phyloP scores from a whole-genome alignment of 2,113 vertebrate species.

The Cisticola juncidis region DNA sequence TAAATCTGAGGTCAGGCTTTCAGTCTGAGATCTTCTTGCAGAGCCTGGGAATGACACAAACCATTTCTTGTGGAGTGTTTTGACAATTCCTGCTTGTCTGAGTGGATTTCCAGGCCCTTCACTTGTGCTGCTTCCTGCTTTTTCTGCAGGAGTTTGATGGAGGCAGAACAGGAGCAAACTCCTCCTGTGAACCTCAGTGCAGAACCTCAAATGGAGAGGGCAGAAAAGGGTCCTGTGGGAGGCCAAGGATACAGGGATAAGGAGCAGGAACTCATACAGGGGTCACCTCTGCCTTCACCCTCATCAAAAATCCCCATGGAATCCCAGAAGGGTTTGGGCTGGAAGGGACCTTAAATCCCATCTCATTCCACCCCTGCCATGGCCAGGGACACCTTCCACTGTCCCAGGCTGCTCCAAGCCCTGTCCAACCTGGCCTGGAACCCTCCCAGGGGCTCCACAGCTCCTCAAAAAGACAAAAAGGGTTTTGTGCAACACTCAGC shows the following conservation, averaged over 20 bases:
- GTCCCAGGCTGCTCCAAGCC: neutral
- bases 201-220: neutral
- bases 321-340: neutral
- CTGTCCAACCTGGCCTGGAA: neutral
- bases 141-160: neutral
- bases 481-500: neutral
- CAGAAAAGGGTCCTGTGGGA: neutral
- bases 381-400: neutral
- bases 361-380: neutral
- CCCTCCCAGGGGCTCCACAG: neutral
- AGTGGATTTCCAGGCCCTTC: neutral
- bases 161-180: neutral
- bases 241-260: neutral
- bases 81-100: neutral
- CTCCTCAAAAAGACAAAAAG: no score
- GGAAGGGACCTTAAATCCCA: neutral
- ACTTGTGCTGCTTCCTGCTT: neutral
- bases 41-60: neutral
- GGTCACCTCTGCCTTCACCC: neutral
- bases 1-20: neutral
- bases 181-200: neutral
- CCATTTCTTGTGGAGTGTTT: neutral
- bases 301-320: neutral
- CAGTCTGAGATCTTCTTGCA: neutral
- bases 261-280: neutral